Evolutionary conservation across 92 coral and sea anemone genomes (phyloP), one percentile per base, ranked within the genome.

Genomic region (Nematostella vectensis): DNA sequence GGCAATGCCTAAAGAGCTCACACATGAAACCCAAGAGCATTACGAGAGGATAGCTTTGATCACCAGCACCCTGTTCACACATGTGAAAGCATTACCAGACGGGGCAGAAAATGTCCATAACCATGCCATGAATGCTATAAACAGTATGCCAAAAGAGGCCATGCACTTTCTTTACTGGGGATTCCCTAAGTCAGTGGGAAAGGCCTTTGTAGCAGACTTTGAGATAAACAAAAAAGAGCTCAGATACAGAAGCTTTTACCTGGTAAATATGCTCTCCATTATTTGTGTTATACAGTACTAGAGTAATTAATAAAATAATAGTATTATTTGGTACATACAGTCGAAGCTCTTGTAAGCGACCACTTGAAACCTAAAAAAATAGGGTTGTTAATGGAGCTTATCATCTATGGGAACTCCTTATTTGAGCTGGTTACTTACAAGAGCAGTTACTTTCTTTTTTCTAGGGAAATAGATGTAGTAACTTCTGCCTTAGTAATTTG

Each of bases 71-170:
- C 58, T 93, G 51, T 78, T 93, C 30, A 54, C 63, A 3, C 82
- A 71, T 27, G 63, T 76, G 58, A 85, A 55, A 24, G 71, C 69
- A 18, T 20, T 53, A 19, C 27, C 69, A 3, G 82, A 75, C 17
- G 81, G 72, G 31, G 75, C 83, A 26, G 78, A 74, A 50, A 78
- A 80, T 49, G 78, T 93, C 18, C 87, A 80, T 57, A 93, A 82
- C 65, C 88, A 93, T 52, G 83, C 95, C 11, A 63, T 86, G 22
- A 93, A 93, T 25, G 61, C 80, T 36, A 49, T 86, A 4, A 83
- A 74, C 63, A 82, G 89, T 49, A 60, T 93, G 71, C 99, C 99
- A 8, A 70, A 70, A 40, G 71, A 62, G 26, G 84, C 88, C 27
- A 68, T 82, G 28, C 62, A 70, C 20, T 79, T 63, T 59, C 67